phyloP scores from a whole-genome alignment of 2,113 vertebrate species.

The Ceyx melanurus region DNA sequence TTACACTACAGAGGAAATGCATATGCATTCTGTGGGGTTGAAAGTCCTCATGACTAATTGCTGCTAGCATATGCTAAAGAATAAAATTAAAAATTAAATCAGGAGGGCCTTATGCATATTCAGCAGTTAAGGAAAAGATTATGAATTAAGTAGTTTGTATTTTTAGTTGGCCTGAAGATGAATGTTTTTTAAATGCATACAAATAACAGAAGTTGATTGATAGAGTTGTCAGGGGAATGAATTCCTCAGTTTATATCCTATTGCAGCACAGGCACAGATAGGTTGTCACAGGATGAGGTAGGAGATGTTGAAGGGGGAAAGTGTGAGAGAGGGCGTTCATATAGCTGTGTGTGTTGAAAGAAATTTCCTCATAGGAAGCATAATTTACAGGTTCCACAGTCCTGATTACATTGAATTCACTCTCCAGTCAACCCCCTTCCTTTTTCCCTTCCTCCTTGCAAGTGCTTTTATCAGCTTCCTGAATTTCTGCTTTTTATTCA shows the following conservation, averaged over 20 bases:
- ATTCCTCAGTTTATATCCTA: not conserved
- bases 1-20: not conserved
- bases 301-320: not conserved
- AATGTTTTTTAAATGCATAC: not conserved
- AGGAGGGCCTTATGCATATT: not conserved
- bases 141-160: not conserved
- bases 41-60: not conserved
- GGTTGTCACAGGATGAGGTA: not conserved
- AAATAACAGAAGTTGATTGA: not conserved
- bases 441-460: not conserved
- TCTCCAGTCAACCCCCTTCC: not conserved
- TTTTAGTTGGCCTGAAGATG: not conserved
- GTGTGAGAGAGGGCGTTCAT: not conserved
- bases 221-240: not conserved
- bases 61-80: not conserved
- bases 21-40: not conserved
- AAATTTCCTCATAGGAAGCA: not conserved
- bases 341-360: not conserved
- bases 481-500: constrained; percentile 22
- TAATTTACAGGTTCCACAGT: not conserved
- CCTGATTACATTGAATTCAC: constrained; percentile 22
- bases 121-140: not conserved
- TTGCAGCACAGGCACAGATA: not conserved
- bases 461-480: constrained; percentile 39
- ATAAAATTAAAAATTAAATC: not conserved